phyloP scores from a whole-genome alignment of 2,797 vertebrate genomes.

The Sebastiscus tertius region DNA sequence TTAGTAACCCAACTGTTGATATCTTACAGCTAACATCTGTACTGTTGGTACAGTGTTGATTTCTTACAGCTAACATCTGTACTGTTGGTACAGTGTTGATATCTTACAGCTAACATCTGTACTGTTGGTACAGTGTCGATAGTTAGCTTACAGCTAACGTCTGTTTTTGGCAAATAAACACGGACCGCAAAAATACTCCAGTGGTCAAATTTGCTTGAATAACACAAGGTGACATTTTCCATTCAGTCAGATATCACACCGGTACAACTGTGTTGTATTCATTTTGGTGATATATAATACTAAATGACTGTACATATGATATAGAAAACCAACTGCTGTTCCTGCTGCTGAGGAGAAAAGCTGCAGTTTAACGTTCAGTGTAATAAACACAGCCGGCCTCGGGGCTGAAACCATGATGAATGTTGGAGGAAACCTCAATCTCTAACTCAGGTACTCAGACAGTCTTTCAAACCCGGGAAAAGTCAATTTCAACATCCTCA shows the following conservation, averaged over 20 bases:
- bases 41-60: too few species aligned
- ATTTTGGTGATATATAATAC: background rate
- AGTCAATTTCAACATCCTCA: background rate
- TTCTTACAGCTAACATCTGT: background rate
- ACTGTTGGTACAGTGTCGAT: background rate
- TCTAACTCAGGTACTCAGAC: constrained; percentile 4
- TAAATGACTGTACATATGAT: background rate
- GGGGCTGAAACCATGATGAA: constrained; percentile 39
- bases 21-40: background rate
- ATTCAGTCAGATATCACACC: background rate
- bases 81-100: background rate
- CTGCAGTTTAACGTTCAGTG: background rate
- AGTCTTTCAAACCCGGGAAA: constrained; percentile 5
- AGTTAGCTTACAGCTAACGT: background rate
- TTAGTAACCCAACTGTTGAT: background rate
- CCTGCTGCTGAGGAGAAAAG: background rate
- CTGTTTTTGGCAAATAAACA: background rate
- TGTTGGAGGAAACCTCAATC: constrained; percentile 28
- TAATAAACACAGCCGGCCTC: constrained; percentile 27
- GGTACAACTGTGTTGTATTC: background rate
- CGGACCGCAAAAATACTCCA: background rate
- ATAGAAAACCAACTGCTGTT: background rate
- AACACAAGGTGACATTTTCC: background rate
- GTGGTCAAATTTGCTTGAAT: background rate
- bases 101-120: background rate